Evolutionary conservation across 2,113 vertebrate species (phyloP), one percentile per base, ranked within the genome.

Genomic region (Chlorodrepanis virens): DNA sequence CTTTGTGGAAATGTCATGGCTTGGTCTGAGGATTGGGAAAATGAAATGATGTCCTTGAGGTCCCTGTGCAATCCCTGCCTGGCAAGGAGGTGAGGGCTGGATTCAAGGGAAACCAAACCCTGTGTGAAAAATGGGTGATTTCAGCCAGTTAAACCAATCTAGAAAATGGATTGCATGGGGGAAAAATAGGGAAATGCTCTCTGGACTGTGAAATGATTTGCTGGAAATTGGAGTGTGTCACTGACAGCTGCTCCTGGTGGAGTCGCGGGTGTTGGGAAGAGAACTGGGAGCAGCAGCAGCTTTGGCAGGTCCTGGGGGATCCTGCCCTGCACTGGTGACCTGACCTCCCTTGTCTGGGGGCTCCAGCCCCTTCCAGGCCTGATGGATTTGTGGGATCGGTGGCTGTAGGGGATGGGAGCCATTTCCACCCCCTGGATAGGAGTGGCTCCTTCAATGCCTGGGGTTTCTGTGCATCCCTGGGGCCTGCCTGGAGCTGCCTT

Each of bases 191-290:
- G 24, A 86, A 93, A 83, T 45, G 65, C 37, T 96, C 59, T 60
- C 61, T 90, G 71, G 63, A 27, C 71, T 96, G 86, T 8, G 18
- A 95, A 96, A 94, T 80, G 83, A 89, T 90, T 47, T 0, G 2
- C 53, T 92, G 91, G 60, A 92, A 92, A 95, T 76, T 80, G 68
- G 71, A 94, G 63, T 92, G 29, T 63, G 40, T 42, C n/a, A 3
- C 75, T 92, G 94, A 52, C 94, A 92, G 76, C 76, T 52, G 57
- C 50, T 94, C 89, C 65, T 90, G 86, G 69, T 64, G 59, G 86
- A 92, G 71, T 27, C 57, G 31, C 0, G 10, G 12, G 57, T 53
- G 45, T 61, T 42, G 54, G 37, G 49, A 42, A 52, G 56, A 67
- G 74, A 67, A 71, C 23, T 24, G 52, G 53, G 11, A 92, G 47